These are phyloP conservation scores for Tethea ocularis DNA, from an alignment of 2,888 invertebrate species.

Conservation along the genomic window DNA sequence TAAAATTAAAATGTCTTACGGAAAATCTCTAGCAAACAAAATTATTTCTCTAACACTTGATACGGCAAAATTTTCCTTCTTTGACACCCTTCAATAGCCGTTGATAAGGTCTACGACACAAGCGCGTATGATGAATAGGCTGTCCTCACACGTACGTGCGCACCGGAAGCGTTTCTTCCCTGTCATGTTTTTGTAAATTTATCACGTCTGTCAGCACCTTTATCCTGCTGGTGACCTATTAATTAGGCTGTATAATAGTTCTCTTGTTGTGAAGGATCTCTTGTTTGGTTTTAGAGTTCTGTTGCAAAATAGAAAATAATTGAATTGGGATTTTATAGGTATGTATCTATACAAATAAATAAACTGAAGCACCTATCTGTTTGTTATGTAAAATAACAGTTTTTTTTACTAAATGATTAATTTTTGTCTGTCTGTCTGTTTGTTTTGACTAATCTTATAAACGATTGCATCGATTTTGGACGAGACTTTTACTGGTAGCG, in stretches of 20 bases:
- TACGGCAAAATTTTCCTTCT: background rate
- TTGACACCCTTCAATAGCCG: background rate
- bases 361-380: no score
- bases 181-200: background rate
- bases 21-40: no score
- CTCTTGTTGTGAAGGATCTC: background rate
- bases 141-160: slow-evolving; percentile 1
- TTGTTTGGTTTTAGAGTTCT: background rate
- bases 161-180: background rate
- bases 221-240: slow-evolving; percentile 11
- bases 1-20: no score
- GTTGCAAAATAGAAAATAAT: background rate
- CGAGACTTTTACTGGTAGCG: no score
- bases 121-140: slow-evolving; percentile 1
- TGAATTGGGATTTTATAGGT: background rate
- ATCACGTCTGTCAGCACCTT: slow-evolving; percentile 7
- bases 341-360: no score
- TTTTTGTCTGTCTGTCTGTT: no score
- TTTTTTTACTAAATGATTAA: no score
- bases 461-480: no score
- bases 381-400: no score
- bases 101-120: background rate
- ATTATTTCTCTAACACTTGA: background rate
- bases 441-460: no score
- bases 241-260: slow-evolving; percentile 6